Conservation (phyloP, 2,888 invertebrate species). For the Cristatella mucedo region DNA sequence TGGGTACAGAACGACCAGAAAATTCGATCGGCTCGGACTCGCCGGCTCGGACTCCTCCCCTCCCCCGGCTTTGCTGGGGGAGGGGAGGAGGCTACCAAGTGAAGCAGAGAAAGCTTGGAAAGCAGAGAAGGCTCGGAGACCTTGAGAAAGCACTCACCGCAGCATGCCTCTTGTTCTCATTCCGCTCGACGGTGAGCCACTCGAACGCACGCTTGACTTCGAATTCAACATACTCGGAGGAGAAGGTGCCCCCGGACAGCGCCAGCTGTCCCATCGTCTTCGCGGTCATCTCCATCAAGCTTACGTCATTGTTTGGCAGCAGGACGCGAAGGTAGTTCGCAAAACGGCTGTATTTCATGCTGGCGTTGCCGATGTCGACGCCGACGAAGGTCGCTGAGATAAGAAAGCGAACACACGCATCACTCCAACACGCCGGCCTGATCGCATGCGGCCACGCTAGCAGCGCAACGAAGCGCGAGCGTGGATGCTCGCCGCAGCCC, state of each 20-base stretch:
- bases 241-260: conserved; percentile 62
- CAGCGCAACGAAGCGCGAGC: too few relatives aligned
- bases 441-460: too few relatives aligned
- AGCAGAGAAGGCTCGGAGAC: background rate
- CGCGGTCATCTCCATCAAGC: conserved; percentile 87
- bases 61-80: too few relatives aligned
- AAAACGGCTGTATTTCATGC: conserved; percentile 73
- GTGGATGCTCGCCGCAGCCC: too few relatives aligned
- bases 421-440: background rate
- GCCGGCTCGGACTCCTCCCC: too few relatives aligned
- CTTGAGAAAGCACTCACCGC: conserved; percentile 48
- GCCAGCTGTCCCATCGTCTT: conserved; percentile 85
- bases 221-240: conserved; percentile 92
- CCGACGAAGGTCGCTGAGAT: conserved; percentile 71
- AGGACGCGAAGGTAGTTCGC: conserved; percentile 78
- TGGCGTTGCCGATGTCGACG: conserved; percentile 78
- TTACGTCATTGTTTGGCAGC: conserved; percentile 72
- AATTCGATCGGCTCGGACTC: too few relatives aligned
- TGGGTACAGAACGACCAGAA: too few relatives aligned
- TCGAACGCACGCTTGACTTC: conserved; percentile 89
- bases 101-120: conserved; percentile 2
- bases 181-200: conserved; percentile 70
- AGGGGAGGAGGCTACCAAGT: too few relatives aligned
- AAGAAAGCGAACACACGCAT: conserved; percentile 2
- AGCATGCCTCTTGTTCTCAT: conserved; percentile 77